Base-by-base conservation (phyloP, 2,888 invertebrate genomes). In the Aphidius colemani region DNA sequence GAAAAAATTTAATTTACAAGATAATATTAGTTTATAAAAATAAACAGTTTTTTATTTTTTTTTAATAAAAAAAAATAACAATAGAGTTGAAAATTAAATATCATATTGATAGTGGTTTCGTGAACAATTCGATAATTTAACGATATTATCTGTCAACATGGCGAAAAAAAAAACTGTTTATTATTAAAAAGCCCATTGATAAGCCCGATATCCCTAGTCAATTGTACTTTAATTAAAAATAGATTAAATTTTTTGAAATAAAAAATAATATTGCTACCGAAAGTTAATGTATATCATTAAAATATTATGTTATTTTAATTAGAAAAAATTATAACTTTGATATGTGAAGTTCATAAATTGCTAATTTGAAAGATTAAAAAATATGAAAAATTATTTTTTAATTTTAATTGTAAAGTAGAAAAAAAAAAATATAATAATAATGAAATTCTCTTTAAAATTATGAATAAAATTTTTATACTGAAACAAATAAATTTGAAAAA, bases 171-270 rank as follows among this genome's bases (percentile, higher is more conserved):
- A 6, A 40, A 13, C 13, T 13, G 2, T 13, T 13, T 13, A 13
- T 13, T 13, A 13, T 13, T 13, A 13, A 13, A 13, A 13, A 2
- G 13, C 13, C 13, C 13, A 13, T 13, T 64, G 74, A 74, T 73
- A 74, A 76, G 71, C 72, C 64, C 66, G 66, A 71, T 61, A 65
- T 59, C 63, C 69, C 66, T 70, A 68, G 72, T 76, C 73, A 75
- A 75, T 78, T 77, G 73, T 74, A 76, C 75, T 70, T 75, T 78
- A 75, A 76, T 77, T 75, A 74, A 75, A 77, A 77, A 77, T 74
- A 77, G 74, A 76, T 77, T 73, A 72, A 63, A 63, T 13, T 13
- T 13, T 13, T 13, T 13, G n/a, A 13, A 13, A 13, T 13, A 2
- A 13, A 13, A 13, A 13, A 13, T 13, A 64, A 61, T 61, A 40